Base-by-base conservation (phyloP, 2,113 vertebrate species). In the Zosterops borbonicus region DNA sequence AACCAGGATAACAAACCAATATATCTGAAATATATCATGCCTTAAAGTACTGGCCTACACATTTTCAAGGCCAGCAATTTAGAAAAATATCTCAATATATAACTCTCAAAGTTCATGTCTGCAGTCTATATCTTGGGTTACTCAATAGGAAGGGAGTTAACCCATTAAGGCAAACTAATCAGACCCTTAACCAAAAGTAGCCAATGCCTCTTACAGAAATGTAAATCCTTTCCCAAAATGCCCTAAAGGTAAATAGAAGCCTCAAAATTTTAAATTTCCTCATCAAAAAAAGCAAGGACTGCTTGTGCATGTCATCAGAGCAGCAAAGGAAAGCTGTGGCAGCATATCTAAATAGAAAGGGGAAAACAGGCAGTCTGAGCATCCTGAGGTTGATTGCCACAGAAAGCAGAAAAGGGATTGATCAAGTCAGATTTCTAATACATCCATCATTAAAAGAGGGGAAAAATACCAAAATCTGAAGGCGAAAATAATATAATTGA, bases 91-190 rank as follows among this genome's bases (percentile, higher is more conserved):
- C 56, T 85, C 44, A 31, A 5, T 24, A 33, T 11, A 2, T 20
- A 17, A 14, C 39, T 33, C 49, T 76, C 69, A 21, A 90, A 71
- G 80, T 37, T 95, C 44, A 60, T 1, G 6, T 49, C 47, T 75
- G 21, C 31, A 92, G 29, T 33, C 76, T 60, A 60, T 11, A 68
- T 5, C 11, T 53, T 5, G 0, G 5, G 13, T 37, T 53, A 55
- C 20, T n/a, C 37, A 63, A 4, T 0, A 3, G 21, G 20, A 22
- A 33, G 12, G 12, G 7, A 41, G 5, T 39, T 39, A 39, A 84
- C 12, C 7, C 22, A 46, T 17, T 11, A 44, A 67, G 14, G 8
- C 19, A 81, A 74, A 81, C 28, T 67, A 37, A 59, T 67, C 60
- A 71, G 33, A 87, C 17, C 11, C 29, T 75, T 64, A 68, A 64